These are phyloP conservation scores for Halcyon malimbica DNA, from an alignment of 2,113 vertebrate species.

Conservation along the genomic window DNA sequence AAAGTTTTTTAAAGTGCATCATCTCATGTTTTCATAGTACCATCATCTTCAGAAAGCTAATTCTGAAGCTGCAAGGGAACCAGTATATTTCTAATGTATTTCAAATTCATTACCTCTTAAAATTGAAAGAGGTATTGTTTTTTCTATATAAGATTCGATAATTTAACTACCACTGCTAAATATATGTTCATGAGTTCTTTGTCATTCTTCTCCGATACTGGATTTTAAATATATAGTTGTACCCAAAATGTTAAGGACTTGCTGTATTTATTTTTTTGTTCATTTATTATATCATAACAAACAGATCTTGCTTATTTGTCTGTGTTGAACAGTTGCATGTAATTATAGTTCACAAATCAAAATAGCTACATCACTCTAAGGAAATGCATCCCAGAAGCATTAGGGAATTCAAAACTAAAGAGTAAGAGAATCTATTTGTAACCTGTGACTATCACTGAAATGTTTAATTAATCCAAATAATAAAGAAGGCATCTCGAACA, in stretches of 20 bases:
- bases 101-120: constrained; percentile 14
- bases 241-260: background rate
- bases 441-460: background rate
- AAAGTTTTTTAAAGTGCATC: background rate
- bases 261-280: background rate
- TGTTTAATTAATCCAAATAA: background rate
- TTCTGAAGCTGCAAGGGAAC: background rate
- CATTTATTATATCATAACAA: background rate
- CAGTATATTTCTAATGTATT: background rate
- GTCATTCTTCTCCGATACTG: background rate
- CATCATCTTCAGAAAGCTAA: background rate
- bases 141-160: background rate
- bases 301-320: background rate
- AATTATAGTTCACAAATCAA: constrained; percentile 45
- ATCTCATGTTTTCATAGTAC: background rate
- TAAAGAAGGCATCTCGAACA: background rate
- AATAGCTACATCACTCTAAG: constrained; percentile 13
- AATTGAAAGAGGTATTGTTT: constrained; percentile 3
- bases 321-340: constrained; percentile 16
- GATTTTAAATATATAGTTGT: background rate
- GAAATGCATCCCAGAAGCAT: background rate
- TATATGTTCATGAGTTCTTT: background rate
- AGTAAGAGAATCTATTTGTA: background rate
- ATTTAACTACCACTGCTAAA: background rate
- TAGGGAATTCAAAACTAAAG: background rate